phyloP scores from a whole-genome alignment of 2,888 invertebrate genomes.

The Lapara coniferarum region DNA sequence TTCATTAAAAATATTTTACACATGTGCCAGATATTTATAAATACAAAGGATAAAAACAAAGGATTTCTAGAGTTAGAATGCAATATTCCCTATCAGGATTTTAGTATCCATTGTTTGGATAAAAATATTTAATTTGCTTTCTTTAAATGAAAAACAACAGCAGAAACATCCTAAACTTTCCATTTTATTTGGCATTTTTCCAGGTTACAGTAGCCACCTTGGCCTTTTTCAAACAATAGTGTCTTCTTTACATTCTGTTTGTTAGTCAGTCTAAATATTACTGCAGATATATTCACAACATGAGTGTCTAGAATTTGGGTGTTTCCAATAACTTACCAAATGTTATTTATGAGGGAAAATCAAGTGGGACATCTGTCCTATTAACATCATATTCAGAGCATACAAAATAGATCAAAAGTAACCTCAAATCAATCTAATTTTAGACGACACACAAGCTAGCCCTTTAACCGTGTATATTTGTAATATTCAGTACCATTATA shows the following conservation, averaged over 20 bases:
- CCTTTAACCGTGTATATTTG: slow-evolving; percentile 32
- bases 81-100: background rate
- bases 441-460: slow-evolving; percentile 41
- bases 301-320: no score
- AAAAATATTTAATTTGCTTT: background rate
- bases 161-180: slow-evolving; percentile 8
- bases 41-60: background rate
- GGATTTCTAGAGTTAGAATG: background rate
- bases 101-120: background rate
- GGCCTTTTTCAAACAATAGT: slow-evolving; percentile 3
- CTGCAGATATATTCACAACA: no score
- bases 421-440: slow-evolving; percentile 54
- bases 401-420: slow-evolving; percentile 32
- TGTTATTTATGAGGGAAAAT: background rate
- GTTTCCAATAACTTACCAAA: no score
- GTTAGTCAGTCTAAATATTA: background rate
- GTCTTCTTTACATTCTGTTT: background rate
- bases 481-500: slow-evolving; percentile 37
- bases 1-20: no score
- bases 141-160: background rate
- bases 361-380: background rate
- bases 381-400: slow-evolving; percentile 4
- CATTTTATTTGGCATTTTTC: slow-evolving; percentile 24
- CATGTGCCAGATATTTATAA: no score
- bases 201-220: slow-evolving; percentile 6